Evolutionary conservation across 2,113 vertebrate species (phyloP), one percentile per base, ranked within the genome.

Genomic region (Xiphorhynchus elegans): DNA sequence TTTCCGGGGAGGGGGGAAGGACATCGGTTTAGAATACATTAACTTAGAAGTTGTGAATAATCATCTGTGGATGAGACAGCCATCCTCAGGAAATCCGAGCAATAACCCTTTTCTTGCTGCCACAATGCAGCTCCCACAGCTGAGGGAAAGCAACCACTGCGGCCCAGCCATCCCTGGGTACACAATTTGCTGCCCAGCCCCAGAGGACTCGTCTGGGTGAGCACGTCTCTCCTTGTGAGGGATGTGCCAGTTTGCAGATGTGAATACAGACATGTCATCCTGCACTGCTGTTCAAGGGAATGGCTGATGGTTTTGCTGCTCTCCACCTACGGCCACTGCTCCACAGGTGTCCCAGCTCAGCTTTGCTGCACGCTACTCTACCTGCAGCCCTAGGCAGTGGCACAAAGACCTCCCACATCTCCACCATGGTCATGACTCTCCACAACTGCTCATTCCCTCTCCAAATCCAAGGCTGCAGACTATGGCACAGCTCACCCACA

Each of bases 51-150:
- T 56, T 67, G 42, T 84, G 72, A 95, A 95, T 95, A 95, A 86
- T 89, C 63, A 80, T 73, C 52, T 74, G 83, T 63, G 73, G 73
- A 83, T 84, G 94, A 95, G 64, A 95, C 91, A 90, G 84, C 76
- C 96, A 95, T 95, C 94, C 96, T 96, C 83, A 97, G 96, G 96
- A 97, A 97, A 95, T 97, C 91, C 91, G 35, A 92, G 86, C 80
- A 87, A 87, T n/a, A 89, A 84, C 66, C 37, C 46, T 91, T 87
- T 87, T 90, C 59, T 82, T 79, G 67, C 83, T 84, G 68, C 56
- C 91, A 95, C 94, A 96, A 56, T 90, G 40, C 79, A 59, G 88
- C 76, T 95, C 72, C 83, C 73, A 16, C 63, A 81, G 86, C 94
- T 90, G 93, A 90, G 47, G 80, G 76, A 93, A 67, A 84, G 83